phyloP scores from a whole-genome alignment of 1,140 invertebrate genomes.

The Anastrepha obliqua region DNA sequence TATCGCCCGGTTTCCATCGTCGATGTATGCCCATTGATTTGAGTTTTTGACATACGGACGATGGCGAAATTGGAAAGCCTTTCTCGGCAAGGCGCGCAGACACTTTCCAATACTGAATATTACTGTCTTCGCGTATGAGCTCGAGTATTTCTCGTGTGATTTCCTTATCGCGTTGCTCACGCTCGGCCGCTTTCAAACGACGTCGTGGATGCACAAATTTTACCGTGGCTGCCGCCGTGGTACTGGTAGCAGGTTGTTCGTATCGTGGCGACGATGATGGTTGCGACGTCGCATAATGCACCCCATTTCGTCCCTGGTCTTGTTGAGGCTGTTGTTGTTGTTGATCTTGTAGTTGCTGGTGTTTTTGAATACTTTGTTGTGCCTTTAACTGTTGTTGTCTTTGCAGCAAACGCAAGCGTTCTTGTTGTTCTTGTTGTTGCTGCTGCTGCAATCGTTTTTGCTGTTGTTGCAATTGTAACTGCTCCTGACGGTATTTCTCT shows the following conservation, averaged over 20 bases:
- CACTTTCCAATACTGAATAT: conserved; percentile 73
- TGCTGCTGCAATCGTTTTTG: conserved; percentile 60
- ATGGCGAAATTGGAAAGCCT: conserved; percentile 71
- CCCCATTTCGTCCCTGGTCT: not conserved
- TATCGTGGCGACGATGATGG: not conserved
- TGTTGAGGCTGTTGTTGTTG: conserved; percentile 48
- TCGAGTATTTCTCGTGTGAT: conserved; percentile 73
- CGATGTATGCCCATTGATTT: conserved; percentile 73
- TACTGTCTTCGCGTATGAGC: conserved; percentile 72
- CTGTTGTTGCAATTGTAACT: conserved; percentile 60
- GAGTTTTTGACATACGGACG: conserved; percentile 72
- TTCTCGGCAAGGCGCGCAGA: conserved; percentile 71
- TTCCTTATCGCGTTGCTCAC: conserved; percentile 70
- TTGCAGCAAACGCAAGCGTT: conserved; percentile 60
- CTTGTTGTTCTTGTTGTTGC: conserved; percentile 62
- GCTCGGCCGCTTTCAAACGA: conserved; percentile 69
- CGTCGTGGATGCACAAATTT: conserved; percentile 67
- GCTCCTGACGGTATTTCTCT: conserved; percentile 56
- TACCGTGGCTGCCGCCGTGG: not conserved
- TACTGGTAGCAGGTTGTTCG: not conserved
- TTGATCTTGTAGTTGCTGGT: conserved; percentile 36
- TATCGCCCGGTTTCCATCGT: conserved; percentile 72
- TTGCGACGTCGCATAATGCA: not conserved
- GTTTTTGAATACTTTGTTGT: conserved; percentile 50
- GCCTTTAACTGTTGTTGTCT: conserved; percentile 59